These are phyloP conservation scores for Cotesia vestalis DNA, from an alignment of 1,140 invertebrate species.

Conservation along the genomic window DNA sequence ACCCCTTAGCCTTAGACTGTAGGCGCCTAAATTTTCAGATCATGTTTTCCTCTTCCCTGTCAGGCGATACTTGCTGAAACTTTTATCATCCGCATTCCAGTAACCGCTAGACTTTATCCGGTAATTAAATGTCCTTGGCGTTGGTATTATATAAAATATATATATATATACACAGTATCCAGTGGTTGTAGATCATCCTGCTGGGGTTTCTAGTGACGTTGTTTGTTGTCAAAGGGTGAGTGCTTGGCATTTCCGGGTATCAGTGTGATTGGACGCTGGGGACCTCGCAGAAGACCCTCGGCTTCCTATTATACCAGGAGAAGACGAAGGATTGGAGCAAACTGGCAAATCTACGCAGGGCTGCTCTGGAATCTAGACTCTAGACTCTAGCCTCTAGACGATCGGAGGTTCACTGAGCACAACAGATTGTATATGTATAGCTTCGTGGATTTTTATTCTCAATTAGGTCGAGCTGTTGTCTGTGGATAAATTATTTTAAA, in stretches of 20 bases:
- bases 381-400: too few species aligned
- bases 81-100: too few species aligned
- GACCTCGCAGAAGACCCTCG: slow-evolving; percentile 19
- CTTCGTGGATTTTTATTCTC: too few species aligned
- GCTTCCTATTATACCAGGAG: slow-evolving; percentile 21
- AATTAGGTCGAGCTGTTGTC: background rate
- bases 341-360: background rate
- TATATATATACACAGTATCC: too few species aligned
- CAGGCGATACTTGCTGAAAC: too few species aligned
- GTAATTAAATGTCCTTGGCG: too few species aligned
- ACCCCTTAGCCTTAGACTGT: too few species aligned
- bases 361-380: background rate
- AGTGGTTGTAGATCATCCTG: too few species aligned
- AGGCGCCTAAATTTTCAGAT: background rate
- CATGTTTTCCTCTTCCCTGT: too few species aligned
- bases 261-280: slow-evolving; percentile 19
- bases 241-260: slow-evolving; percentile 18
- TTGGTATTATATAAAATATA: too few species aligned
- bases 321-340: background rate
- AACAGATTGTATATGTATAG: too few species aligned
- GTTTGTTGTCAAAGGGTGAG: background rate
- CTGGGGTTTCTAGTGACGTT: background rate
- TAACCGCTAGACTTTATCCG: background rate
- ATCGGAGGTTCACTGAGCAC: too few species aligned
- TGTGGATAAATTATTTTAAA: background rate